Evolutionary conservation across 1,140 invertebrate species (phyloP), one percentile per base, ranked within the genome.

Genomic region (Sogatella furcifera): DNA sequence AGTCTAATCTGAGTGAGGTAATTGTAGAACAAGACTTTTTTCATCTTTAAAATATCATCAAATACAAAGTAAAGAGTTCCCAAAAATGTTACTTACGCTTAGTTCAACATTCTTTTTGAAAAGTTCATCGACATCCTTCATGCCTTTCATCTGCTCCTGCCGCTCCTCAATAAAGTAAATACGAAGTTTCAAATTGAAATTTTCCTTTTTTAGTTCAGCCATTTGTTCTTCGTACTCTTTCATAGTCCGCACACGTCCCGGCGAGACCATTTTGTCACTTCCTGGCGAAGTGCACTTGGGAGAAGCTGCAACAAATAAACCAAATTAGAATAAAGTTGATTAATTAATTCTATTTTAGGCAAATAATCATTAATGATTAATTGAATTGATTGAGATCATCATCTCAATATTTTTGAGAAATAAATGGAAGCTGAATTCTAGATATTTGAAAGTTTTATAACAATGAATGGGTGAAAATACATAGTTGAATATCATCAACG

Each of bases 161-260:
- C 85, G 80, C 73, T 95, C 92, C 71, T 96, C 91, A 53, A 95
- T 76, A 70, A 94, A 91, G 74, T 93, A 95, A 61, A 96, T 89
- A 24, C 91, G 78, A 52, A 95, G 74, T 72, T 95, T 95, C 0
- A 95, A 75, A 72, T 92, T 89, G 69, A 95, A 96, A 73, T 95
- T 95, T 69, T 95, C 92, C 69, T 94, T 94, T 62, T 88, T 84
- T 49, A 95, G 74, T 14, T 80, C 76, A 19, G 82, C 82, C 56
- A 94, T 73, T 70, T 93, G 87, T 72, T 95, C 89, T 69, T 96
- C 92, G 69, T 90, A 90, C 64, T 95, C 92, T 65, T 92, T 93
- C 78, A 95, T 87, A 2, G 88, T 89, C 22, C 61, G 59, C 11
- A 52, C 56, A 31, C 58, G 56, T 38, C 28, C 52, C 1, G 59